Conservation (phyloP, 2,113 vertebrate species). For the Stigmatopora nigra region DNA sequence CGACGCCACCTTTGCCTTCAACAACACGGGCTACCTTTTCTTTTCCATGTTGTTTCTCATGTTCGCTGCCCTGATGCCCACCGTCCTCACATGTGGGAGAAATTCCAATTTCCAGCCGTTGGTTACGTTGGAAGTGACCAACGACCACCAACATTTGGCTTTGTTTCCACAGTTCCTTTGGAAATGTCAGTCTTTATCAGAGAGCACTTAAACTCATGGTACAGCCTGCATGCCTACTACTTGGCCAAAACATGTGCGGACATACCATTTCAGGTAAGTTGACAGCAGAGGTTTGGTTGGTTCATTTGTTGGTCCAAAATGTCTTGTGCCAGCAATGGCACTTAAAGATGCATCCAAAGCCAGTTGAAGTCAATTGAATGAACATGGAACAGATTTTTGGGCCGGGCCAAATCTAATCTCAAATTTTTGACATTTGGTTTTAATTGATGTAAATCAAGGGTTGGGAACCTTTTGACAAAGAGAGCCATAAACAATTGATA, state of each 20-base stretch:
- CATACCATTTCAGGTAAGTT: constrained; percentile 89
- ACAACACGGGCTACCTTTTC: constrained; percentile 98
- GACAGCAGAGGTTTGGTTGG: neutral
- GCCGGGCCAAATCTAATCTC: too few relatives aligned
- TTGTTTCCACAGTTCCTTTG: constrained; percentile 79
- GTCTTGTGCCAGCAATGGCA: too few relatives aligned
- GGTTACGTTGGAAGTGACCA: neutral
- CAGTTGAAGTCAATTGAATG: too few relatives aligned
- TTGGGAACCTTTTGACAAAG: too few relatives aligned
- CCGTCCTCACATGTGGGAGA: constrained; percentile 91
- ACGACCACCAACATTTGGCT: neutral
- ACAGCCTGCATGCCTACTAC: constrained; percentile 95
- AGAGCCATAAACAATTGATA: too few relatives aligned
- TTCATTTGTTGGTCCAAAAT: neutral
- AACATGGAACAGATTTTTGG: too few relatives aligned
- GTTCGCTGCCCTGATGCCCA: constrained; percentile 97
- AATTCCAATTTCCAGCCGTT: neutral
- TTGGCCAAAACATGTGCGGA: constrained; percentile 96
- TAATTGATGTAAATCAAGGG: too few relatives aligned
- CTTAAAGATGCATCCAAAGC: too few relatives aligned
- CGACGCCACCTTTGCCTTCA: constrained; percentile 93
- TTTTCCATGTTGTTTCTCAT: constrained; percentile 99
- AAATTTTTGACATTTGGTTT: too few relatives aligned
- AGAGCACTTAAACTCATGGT: constrained; percentile 98
- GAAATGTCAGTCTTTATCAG: constrained; percentile 94